These are phyloP conservation scores for Ceyx cyanopectus DNA, from an alignment of 2,113 vertebrate species.

Conservation along the genomic window DNA sequence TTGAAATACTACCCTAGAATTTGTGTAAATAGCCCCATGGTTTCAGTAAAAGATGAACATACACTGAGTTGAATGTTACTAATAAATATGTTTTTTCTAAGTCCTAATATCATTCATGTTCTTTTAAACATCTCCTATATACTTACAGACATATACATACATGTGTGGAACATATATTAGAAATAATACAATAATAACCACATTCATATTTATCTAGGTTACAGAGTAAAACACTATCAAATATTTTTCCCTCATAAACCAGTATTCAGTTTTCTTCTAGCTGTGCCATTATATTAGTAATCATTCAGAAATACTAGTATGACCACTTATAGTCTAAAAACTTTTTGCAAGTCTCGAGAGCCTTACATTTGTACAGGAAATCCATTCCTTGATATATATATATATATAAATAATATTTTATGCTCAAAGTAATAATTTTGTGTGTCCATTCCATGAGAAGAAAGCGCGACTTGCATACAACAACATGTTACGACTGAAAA, in stretches of 20 bases:
- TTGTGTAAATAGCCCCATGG: background rate
- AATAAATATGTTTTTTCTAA: background rate
- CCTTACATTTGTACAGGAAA: background rate
- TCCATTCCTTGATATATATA: background rate
- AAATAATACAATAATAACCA: background rate
- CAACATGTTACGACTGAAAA: background rate
- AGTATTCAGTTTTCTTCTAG: background rate
- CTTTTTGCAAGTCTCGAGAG: background rate
- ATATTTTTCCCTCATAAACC: background rate
- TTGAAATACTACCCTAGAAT: background rate
- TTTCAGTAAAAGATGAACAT: background rate
- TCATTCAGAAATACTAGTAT: background rate
- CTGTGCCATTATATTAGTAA: background rate
- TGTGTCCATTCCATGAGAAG: background rate
- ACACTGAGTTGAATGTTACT: background rate
- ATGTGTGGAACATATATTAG: background rate
- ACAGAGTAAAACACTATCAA: background rate
- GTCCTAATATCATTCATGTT: background rate
- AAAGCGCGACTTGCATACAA: background rate
- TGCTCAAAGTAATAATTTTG: background rate
- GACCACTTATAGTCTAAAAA: background rate
- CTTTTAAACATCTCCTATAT: background rate
- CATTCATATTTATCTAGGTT: background rate
- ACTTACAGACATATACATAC: background rate
- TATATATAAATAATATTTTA: background rate